Percentiles rank a stretch among this genome's conserved stretches.
Evolutionary conservation across 1,140 invertebrate species (phyloP).

Genomic region (Drosophila nikananu): DNA sequence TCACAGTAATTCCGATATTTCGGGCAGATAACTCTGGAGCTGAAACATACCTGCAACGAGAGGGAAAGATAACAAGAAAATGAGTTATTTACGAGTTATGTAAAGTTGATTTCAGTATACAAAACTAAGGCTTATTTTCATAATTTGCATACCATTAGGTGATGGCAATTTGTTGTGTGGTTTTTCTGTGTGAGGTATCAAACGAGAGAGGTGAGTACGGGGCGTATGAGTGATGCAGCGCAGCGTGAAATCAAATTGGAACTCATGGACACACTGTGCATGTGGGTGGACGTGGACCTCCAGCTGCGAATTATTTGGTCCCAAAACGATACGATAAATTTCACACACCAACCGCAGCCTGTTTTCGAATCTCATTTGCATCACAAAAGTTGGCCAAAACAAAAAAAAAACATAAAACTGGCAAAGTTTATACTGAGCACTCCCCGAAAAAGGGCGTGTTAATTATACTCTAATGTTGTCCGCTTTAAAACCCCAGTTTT

Average conservation of each 20-base stretch:
- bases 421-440: not conserved
- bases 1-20: conserved; percentile 47
- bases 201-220: conserved; percentile 3
- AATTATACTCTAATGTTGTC: conserved; percentile 80
- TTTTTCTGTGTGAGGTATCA: conserved; percentile 12
- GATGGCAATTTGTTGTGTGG: conserved; percentile 33
- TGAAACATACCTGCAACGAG: conserved; percentile 59
- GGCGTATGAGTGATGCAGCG: conserved; percentile 70
- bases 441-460: conserved; percentile 70
- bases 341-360: conserved; percentile 32
- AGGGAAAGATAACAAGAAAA: conserved; percentile 55
- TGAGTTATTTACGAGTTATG: conserved; percentile 50
- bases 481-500: conserved; percentile 59
- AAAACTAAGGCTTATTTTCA: conserved; percentile 50
- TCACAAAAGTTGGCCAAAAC: conserved; percentile 79
- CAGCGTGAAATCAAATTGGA: conserved; percentile 64
- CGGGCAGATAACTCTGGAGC: conserved; percentile 6
- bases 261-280: conserved; percentile 8
- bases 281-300: conserved; percentile 63
- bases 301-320: conserved; percentile 59
- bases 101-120: conserved; percentile 15
- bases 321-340: conserved; percentile 64
- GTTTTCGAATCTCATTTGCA: conserved; percentile 70
- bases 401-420: not conserved
- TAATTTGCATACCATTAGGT: conserved; percentile 62